Evolutionary conservation across 1,140 invertebrate genomes (phyloP), one percentile per base, ranked within the genome.

Genomic region (Drosophila tristis): DNA sequence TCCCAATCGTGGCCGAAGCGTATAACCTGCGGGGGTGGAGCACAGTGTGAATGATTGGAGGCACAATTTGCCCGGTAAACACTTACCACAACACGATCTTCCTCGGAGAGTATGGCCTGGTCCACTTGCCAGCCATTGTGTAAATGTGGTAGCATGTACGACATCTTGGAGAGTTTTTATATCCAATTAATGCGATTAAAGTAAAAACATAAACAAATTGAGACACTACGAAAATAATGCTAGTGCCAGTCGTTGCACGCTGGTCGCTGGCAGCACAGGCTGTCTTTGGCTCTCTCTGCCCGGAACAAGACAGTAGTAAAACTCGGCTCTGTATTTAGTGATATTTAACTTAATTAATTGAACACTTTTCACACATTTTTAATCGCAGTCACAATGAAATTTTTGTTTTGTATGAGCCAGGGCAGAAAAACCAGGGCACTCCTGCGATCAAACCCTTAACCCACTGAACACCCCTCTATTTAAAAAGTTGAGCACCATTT

Each of bases 91-190:
- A 99, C 98, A 78, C 98, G 93, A 92, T 99, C 99, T 93, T 99
- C 99, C 93, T 99, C 99, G 0, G 98, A 98, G 16, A 99, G 93
- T 92, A 99, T 99, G 7, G 99, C 98, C 93, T 99, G 98, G 91
- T 99, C 98, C 0, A 99, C 98, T 93, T 99, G 98, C 98, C 98
- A 99, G 4, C 99, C 99, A 94, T 99, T 99, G 93, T 98, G 97
- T 78, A 99, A 95, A 97, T 99, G 98, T 70, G 98, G 97, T 90
- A 99, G 93, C 98, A 99, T 99, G 94, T 99, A 99, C 92, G 98
- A 99, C 98, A 99, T 99, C 61, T 91, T 95, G 90, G 3, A 0
- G 26, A 25, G 49, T 61, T 79, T 67, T 70, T 57, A 61, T 51
- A 44, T 68, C 26, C 39, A 29, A 25, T 44, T 25, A 23, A 3